Percentiles rank a stretch among this genome's conserved stretches.
phyloP scores from a whole-genome alignment of 2,113 vertebrate genomes.

The Leiothrix lutea region DNA sequence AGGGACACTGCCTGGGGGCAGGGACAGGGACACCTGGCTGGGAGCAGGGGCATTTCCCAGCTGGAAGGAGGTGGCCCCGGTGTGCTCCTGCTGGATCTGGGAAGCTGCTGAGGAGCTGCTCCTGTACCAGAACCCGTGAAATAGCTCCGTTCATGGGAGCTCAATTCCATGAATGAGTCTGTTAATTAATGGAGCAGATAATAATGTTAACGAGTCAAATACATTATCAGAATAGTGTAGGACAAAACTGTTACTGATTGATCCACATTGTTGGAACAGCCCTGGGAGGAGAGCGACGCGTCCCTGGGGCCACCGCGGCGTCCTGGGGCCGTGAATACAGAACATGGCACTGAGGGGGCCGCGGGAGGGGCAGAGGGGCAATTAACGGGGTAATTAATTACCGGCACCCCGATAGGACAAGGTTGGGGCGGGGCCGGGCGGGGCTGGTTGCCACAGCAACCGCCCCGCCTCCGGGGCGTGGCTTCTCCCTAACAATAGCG shows the following conservation, averaged over 20 bases:
- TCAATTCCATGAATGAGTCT: accelerated
- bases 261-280: neutral
- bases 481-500: accelerated
- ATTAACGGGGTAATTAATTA: neutral
- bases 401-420: accelerated
- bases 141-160: accelerated
- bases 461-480: accelerated
- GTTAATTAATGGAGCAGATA: neutral
- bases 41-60: accelerated
- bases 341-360: accelerated
- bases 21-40: no score
- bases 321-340: no score
- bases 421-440: accelerated
- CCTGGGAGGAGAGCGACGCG: accelerated
- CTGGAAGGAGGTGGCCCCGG: neutral
- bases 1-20: no score
- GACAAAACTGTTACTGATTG: accelerated
- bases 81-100: neutral
- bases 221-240: accelerated
- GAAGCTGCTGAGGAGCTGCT: neutral
- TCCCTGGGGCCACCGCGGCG: no score
- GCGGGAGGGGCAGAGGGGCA: neutral
- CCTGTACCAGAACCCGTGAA: neutral
- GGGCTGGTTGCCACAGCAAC: neutral
- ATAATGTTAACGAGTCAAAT: accelerated